A percentile compares a stretch with the other conserved stretches of the same genome.
Conservation (phyloP, 2,113 vertebrate species). For the Callopanchax toddi region DNA sequence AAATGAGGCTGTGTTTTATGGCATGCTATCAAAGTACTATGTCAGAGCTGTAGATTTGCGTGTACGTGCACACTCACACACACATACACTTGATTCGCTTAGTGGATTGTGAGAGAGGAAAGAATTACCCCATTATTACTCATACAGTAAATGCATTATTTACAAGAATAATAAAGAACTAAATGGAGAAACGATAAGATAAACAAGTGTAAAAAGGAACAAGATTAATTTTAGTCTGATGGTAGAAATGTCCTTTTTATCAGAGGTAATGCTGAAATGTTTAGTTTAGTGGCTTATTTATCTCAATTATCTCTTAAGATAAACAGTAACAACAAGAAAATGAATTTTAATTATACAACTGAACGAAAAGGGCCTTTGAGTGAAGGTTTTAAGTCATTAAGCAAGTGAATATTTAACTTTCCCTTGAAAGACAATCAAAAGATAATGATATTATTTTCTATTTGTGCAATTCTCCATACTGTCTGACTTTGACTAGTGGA, state of each 20-base stretch:
- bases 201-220: background rate
- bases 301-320: conserved; percentile 7
- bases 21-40: conserved; percentile 58
- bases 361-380: background rate
- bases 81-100: background rate
- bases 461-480: background rate
- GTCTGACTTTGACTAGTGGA: conserved; percentile 3
- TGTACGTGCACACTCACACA: background rate
- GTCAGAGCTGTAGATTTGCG: conserved; percentile 37
- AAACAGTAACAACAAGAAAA: background rate
- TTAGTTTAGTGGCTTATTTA: conserved; percentile 9
- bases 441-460: background rate
- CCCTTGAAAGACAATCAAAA: background rate
- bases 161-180: conserved; percentile 9
- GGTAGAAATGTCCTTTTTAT: background rate
- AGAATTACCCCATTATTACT: background rate
- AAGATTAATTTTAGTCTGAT: conserved; percentile 11
- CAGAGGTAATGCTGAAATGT: background rate
- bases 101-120: background rate
- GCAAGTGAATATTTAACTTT: background rate
- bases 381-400: background rate
- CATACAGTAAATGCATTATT: conserved; percentile 1
- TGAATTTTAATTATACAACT: background rate
- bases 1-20: conserved; percentile 71
- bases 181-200: conserved; percentile 1